phyloP scores from a whole-genome alignment of 2,888 invertebrate species.

The Tipula unca region DNA sequence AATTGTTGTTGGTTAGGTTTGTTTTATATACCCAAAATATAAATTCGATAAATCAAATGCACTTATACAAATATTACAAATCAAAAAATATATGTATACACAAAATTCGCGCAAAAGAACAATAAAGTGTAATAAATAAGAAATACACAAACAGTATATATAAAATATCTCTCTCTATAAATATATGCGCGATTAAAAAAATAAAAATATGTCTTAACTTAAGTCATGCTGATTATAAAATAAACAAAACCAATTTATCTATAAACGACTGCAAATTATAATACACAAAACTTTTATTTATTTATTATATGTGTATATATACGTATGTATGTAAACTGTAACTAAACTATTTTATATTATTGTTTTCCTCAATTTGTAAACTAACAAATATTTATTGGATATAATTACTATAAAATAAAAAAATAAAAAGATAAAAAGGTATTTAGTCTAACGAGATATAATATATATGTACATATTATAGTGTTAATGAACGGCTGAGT shows the following conservation, averaged over 20 bases:
- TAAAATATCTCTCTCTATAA: not conserved
- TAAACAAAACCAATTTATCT: slow-evolving; percentile 14
- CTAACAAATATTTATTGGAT: not conserved
- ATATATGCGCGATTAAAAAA: not conserved
- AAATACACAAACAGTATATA: not conserved
- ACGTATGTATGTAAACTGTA: not conserved
- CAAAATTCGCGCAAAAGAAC: not conserved
- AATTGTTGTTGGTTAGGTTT: no score
- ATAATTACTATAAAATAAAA: not conserved
- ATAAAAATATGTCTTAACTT: not conserved
- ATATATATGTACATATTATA: not conserved
- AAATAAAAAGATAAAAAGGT: not conserved
- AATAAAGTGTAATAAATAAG: not conserved
- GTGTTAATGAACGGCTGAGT: not conserved
- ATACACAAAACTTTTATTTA: not conserved
- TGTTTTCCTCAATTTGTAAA: not conserved
- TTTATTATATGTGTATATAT: not conserved
- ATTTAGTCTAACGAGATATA: not conserved
- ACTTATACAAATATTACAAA: not conserved
- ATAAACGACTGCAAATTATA: not conserved
- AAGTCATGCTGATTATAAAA: slow-evolving; percentile 8
- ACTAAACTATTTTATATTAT: not conserved
- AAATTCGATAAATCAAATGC: slow-evolving; percentile 8
- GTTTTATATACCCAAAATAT: not conserved
- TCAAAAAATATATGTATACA: not conserved